Evolutionary conservation across 2,888 invertebrate genomes (phyloP).

Genomic region (Drosophila subquinaria): DNA sequence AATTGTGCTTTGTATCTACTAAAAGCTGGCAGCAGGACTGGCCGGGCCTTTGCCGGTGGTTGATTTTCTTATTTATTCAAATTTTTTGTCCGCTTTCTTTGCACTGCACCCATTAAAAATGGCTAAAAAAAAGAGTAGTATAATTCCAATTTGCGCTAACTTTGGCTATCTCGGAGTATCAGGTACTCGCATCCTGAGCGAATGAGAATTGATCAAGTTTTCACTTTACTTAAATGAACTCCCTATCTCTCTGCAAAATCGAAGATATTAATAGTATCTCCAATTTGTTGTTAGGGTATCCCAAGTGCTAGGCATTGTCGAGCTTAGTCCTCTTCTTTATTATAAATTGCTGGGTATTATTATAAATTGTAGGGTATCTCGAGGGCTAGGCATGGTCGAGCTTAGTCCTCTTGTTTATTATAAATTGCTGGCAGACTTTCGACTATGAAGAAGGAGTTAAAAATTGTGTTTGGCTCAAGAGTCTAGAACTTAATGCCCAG

Average conservation of each 20-base stretch:
- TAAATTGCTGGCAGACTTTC: no score
- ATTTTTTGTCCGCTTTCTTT: conserved; percentile 41
- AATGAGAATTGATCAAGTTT: background rate
- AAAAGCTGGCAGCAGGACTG: conserved; percentile 39
- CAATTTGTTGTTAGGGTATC: no score
- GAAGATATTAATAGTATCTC: background rate
- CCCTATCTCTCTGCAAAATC: no score
- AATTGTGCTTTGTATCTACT: conserved; percentile 44
- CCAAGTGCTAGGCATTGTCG: no score
- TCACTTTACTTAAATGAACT: no score
- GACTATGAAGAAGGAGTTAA: no score
- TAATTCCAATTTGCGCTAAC: background rate
- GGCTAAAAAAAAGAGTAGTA: background rate
- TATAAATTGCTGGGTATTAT: no score
- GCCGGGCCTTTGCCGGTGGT: conserved; percentile 57
- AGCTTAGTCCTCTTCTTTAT: no score
- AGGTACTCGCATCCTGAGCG: background rate
- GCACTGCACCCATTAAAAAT: background rate
- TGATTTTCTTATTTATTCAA: conserved; percentile 72
- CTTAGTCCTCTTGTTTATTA: background rate
- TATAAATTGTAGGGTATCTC: background rate
- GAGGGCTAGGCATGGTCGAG: background rate
- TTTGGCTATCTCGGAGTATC: background rate
- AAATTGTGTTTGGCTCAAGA: no score
- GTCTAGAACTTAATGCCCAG: no score